Evolutionary conservation across 2,113 vertebrate species (phyloP).

Genomic region (Rallus limicola): DNA sequence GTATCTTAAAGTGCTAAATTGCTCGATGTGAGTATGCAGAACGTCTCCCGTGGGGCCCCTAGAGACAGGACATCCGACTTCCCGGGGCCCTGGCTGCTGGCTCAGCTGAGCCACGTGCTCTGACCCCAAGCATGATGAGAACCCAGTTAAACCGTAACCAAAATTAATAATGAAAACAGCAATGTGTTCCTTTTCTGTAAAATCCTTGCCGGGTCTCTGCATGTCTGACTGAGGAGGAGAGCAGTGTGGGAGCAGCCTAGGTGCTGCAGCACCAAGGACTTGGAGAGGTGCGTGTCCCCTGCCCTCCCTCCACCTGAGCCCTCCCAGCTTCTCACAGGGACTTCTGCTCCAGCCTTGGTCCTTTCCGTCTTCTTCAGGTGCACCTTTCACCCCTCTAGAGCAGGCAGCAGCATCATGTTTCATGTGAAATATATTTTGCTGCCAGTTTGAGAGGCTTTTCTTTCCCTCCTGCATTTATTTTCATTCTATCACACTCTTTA

Average conservation of each 20-base stretch:
- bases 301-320: neutral
- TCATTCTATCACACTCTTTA: constrained; percentile 9
- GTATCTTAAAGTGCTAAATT: constrained; percentile 77
- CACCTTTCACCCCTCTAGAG: neutral
- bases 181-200: neutral
- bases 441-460: neutral
- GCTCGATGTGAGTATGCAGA: constrained; percentile 70
- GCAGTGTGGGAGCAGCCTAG: accelerated
- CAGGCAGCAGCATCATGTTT: neutral
- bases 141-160: neutral
- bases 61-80: constrained; percentile 22
- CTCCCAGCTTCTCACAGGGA: neutral
- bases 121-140: neutral
- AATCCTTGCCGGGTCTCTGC: neutral
- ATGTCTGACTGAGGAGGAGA: accelerated
- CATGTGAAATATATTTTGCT: neutral
- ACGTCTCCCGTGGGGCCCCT: constrained; percentile 57
- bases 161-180: neutral
- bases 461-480: constrained; percentile 45
- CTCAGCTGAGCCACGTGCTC: accelerated
- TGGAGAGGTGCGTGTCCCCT: neutral
- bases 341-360: neutral
- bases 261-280: accelerated
- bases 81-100: neutral
- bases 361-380: neutral